Evolutionary conservation across 2,113 vertebrate genomes (phyloP), one percentile per base, ranked within the genome.

Genomic region (Puntigrus tetrazona): DNA sequence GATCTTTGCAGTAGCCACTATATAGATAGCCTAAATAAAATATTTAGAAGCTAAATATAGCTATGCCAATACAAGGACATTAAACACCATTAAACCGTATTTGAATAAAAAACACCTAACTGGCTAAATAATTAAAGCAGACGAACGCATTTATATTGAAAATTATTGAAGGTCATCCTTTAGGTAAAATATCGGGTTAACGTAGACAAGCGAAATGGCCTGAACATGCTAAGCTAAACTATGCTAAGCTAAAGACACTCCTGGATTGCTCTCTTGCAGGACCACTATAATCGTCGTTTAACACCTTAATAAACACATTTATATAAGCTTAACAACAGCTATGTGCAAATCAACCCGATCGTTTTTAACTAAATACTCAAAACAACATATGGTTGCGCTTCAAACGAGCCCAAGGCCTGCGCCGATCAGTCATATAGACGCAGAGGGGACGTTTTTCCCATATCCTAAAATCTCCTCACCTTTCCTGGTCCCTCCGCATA

Each of bases 401-500:
- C 1, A 45, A 41, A 25, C 5, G 67, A n/a, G 74, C 45, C 85
- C 82, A 29, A 87, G 93, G 92, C 91, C 93, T 43, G 59, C 27
- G 8, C 7, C 14, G 2, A 22, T 5, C 0, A 59, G 3, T 9
- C 29, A 27, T 61, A 13, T 13, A 63, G 2, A 0, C 29, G 5
- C 18, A 25, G 38, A 81, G n/a, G 25, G n/a, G n/a, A n/a, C n/a
- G n/a, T n/a, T n/a, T 11, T n/a, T 6, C 7, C 18, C 0, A 5
- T 41, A 36, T 41, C 13, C 8, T 67, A 7, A 50, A 41, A 27
- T 0, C 1, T 45, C 16, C 3, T 38, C 88, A 98, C 97, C 94
- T 97, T 94, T 3, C 98, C 98, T 0, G 98, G 97, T 10, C 98
- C 97, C 3, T 99, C 97, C 22, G 93, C 94, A 84, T 98, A 98